phyloP scores from a whole-genome alignment of 2,888 invertebrate genomes.

The Conus canariensis region DNA sequence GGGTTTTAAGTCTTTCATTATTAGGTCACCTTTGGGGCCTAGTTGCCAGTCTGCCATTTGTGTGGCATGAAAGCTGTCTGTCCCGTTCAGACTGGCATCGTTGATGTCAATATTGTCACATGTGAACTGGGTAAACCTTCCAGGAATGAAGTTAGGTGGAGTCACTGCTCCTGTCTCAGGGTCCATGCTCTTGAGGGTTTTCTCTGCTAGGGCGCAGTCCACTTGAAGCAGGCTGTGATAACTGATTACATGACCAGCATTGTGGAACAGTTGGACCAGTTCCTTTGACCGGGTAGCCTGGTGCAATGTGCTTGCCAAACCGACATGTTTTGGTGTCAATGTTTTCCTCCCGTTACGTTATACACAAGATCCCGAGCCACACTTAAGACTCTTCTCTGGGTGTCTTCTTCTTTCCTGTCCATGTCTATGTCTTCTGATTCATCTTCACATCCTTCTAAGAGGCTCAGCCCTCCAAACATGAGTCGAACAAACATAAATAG shows the following conservation, averaged over 20 bases:
- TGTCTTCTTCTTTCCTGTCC: not conserved
- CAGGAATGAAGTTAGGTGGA: not conserved
- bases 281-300: not conserved
- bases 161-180: not conserved
- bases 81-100: not conserved
- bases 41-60: not conserved
- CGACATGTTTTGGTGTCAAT: not conserved
- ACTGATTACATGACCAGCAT: not conserved
- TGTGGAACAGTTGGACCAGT: not conserved
- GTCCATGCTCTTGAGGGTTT: not conserved
- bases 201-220: not conserved
- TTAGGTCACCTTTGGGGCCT: not conserved
- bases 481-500: not conserved
- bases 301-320: not conserved
- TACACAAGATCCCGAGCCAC: not conserved
- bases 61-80: not conserved
- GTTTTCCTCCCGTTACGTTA: not conserved
- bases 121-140: not conserved
- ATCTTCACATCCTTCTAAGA: not conserved
- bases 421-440: not conserved
- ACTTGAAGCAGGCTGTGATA: not conserved
- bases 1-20: not conserved
- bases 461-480: not conserved
- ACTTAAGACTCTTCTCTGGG: not conserved
- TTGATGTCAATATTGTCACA: not conserved